Evolutionary conservation across 2,797 vertebrate species (phyloP).

Genomic region (Anas bernieri): DNA sequence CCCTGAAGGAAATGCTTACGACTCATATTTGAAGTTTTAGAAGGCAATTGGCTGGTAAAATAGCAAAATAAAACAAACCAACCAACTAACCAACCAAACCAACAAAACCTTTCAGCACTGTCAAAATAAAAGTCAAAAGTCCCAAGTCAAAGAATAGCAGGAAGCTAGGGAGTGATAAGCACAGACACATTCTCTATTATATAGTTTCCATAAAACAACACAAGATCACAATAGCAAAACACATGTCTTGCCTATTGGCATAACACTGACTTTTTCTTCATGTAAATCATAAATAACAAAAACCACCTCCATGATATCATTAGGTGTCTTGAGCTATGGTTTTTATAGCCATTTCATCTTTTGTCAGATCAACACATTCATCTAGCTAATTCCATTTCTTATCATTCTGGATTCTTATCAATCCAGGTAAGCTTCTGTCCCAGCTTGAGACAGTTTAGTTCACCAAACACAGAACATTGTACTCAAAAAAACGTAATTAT

Average conservation of each 20-base stretch:
- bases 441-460: not conserved
- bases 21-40: conserved; percentile 6
- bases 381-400: not conserved
- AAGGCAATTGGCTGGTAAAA: not conserved
- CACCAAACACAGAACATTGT: not conserved
- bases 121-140: not conserved
- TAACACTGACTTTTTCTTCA: not conserved
- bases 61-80: not conserved
- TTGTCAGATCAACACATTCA: not conserved
- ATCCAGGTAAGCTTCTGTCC: not conserved
- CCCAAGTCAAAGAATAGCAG: not conserved
- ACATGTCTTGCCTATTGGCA: not conserved
- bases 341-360: not conserved
- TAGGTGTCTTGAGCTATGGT: not conserved
- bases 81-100: not conserved
- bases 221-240: not conserved
- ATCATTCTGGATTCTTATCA: not conserved
- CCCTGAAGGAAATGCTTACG: not conserved
- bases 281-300: not conserved
- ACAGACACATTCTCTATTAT: not conserved
- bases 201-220: not conserved
- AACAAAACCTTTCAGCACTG: not conserved
- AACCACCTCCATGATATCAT: not conserved
- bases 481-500: not conserved
- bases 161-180: not conserved